These are phyloP conservation scores for Drosophila infuscata DNA, from an alignment of 2,888 invertebrate genomes.

Conservation along the genomic window DNA sequence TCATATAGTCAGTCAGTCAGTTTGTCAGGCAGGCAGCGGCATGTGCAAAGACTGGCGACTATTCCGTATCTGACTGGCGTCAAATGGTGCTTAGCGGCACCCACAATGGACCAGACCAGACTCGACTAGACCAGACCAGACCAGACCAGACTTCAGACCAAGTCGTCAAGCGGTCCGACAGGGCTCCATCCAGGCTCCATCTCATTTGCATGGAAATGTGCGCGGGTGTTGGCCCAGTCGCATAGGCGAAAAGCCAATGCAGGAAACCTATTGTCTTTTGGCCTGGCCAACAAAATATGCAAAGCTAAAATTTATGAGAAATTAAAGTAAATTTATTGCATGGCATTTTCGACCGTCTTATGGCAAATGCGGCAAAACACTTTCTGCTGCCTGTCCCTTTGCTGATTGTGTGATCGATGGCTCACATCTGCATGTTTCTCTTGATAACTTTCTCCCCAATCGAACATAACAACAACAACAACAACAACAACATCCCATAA, in stretches of 20 bases:
- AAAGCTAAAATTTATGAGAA: slow-evolving; percentile 83
- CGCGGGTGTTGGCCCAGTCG: slow-evolving; percentile 77
- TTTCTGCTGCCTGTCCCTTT: slow-evolving; percentile 53
- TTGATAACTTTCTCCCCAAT: slow-evolving; percentile 65
- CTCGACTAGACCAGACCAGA: slow-evolving; percentile 17
- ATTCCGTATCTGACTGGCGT: slow-evolving; percentile 47
- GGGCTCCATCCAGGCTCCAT: slow-evolving; percentile 41
- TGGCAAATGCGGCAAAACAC: slow-evolving; percentile 51
- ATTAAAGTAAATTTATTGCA: slow-evolving; percentile 83
- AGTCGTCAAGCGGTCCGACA: slow-evolving; percentile 20
- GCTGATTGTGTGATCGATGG: slow-evolving; percentile 74
- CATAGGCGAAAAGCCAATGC: slow-evolving; percentile 34
- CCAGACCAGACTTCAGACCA: slow-evolving; percentile 28
- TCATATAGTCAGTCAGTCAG: slow-evolving; percentile 31
- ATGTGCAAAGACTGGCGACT: slow-evolving; percentile 48
- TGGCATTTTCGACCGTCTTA: slow-evolving; percentile 60
- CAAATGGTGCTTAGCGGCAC: slow-evolving; percentile 79
- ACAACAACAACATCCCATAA: slow-evolving; percentile 21
- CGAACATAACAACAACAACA: slow-evolving; percentile 15
- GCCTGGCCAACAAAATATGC: slow-evolving; percentile 74
- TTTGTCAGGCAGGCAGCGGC: slow-evolving; percentile 40
- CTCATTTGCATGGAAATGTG: slow-evolving; percentile 80
- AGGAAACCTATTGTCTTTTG: slow-evolving; percentile 72
- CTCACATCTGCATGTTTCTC: slow-evolving; percentile 44
- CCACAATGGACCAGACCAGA: slow-evolving; percentile 56